Conservation (phyloP, 2,888 invertebrate species). For the Acleris sparsana region DNA sequence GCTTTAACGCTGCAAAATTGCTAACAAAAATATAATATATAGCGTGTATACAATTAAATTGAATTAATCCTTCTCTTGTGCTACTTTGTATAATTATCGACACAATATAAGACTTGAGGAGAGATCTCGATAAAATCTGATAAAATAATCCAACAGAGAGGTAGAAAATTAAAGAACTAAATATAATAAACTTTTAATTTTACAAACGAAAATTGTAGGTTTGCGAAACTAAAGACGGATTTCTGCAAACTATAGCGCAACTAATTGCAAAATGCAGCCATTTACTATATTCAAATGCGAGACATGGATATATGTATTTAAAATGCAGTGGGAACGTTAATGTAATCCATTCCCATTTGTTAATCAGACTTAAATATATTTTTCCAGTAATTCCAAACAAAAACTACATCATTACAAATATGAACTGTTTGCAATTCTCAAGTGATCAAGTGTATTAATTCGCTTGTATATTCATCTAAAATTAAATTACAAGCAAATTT, state of each 20-base stretch:
- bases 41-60: constrained; percentile 45
- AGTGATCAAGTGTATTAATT: no score
- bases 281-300: constrained; percentile 30
- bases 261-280: constrained; percentile 20
- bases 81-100: constrained; percentile 41
- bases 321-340: constrained; percentile 49
- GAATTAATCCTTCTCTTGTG: constrained; percentile 42
- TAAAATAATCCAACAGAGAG: background rate
- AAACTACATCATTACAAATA: no score
- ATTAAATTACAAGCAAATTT: no score
- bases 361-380: no score
- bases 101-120: background rate
- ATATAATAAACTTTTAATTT: background rate
- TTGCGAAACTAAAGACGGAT: constrained; percentile 7
- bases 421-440: no score
- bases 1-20: constrained; percentile 43
- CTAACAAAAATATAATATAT: constrained; percentile 39
- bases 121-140: background rate
- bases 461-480: no score
- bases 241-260: constrained; percentile 17
- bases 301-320: constrained; percentile 51
- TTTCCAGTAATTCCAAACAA: no score
- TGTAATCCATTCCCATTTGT: no score
- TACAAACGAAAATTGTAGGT: background rate
- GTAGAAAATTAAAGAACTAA: background rate